Evolutionary conservation across 1,140 invertebrate genomes (phyloP), one percentile per base, ranked within the genome.

Genomic region (Planococcus citri): DNA sequence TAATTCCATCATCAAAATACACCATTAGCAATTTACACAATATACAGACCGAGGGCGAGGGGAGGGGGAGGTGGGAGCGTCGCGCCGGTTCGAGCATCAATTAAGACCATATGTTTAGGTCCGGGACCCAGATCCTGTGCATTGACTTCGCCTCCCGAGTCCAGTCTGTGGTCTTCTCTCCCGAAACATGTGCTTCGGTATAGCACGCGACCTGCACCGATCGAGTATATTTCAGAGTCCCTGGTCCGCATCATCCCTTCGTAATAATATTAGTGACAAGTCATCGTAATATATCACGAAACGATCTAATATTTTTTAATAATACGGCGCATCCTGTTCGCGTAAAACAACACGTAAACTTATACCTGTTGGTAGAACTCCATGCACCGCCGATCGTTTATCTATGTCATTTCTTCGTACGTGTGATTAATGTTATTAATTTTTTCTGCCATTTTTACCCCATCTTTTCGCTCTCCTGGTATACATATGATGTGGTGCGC

Each of bases 131-230:
- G 60, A 64, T 64, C 60, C 60, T 64, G 60, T 64, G 22, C 22
- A 14, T 58, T 24, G 60, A 22, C 60, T 22, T 6, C 6, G 41
- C 10, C n/a, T n/a, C n/a, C n/a, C 60, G 60, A 64, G 60, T 64
- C 60, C 60, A 27, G 60, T 64, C 60, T 64, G 29, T 33, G 60
- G 60, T 64, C 25, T 64, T 25, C 22, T 58, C 12, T 20, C n/a
- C n/a, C n/a, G n/a, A n/a, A 20, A 64, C 60, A 64, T 64, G 25
- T 64, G 60, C 25, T n/a, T 64, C 60, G 22, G 25, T 64, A 64
- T 64, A 64, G 60, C 60, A 64, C 60, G 60, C 60, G 60, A 64
- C 60, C n/a, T n/a, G n/a, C n/a, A n/a, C n/a, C n/a, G n/a, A n/a
- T n/a, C 25, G 20, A 20, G 4, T 4, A 14, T 51, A n/a, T 51